Conservation (phyloP, 2,888 invertebrate species). For the Megamerina dolium region DNA sequence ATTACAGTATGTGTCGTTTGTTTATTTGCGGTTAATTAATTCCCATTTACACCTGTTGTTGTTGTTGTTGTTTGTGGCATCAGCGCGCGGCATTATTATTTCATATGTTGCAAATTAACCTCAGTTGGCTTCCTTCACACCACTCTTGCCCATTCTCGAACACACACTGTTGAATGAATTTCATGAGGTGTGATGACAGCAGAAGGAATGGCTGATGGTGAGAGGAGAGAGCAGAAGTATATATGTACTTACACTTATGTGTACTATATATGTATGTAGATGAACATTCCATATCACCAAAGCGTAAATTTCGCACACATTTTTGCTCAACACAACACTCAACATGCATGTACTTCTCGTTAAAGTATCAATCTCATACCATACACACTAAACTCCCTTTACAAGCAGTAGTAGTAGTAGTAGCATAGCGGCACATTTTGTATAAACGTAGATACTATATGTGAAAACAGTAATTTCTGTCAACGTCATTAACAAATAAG, state of each 20-base stretch:
- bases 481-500: slow-evolving; percentile 37
- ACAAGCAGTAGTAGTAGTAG: neutral
- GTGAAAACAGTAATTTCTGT: slow-evolving; percentile 27
- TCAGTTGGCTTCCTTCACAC: slow-evolving; percentile 14
- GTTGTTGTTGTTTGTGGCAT: slow-evolving; percentile 6
- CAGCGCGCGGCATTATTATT: slow-evolving; percentile 13
- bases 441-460: no score
- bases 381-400: neutral
- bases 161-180: no score
- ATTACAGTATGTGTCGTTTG: no score
- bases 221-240: slow-evolving; percentile 1
- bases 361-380: neutral
- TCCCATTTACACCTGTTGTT: slow-evolving; percentile 46
- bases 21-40: slow-evolving; percentile 44
- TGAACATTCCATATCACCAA: no score
- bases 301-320: slow-evolving; percentile 6
- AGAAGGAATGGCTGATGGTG: slow-evolving; percentile 11
- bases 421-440: slow-evolving; percentile 12
- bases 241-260: neutral
- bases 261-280: no score
- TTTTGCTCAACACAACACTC: neutral
- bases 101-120: slow-evolving; percentile 40
- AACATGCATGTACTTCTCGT: no score
- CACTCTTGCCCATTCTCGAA: neutral
- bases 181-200: slow-evolving; percentile 18